Conservation (phyloP, 2,888 invertebrate genomes). For the Teinopalpus imperialis region DNA sequence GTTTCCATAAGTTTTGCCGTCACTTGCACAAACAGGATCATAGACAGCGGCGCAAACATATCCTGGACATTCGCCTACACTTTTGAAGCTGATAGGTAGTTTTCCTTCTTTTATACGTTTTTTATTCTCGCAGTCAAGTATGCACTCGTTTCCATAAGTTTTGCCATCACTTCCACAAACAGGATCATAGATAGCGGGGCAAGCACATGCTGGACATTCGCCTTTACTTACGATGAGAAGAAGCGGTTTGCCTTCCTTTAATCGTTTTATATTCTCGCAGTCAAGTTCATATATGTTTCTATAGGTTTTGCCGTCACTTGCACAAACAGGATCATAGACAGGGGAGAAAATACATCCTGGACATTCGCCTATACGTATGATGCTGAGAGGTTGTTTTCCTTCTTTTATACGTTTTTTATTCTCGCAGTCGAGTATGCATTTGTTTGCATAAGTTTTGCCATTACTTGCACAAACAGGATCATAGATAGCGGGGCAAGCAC, state of each 20-base stretch:
- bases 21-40: slow-evolving; percentile 41
- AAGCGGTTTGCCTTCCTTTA: background rate
- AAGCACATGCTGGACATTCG: background rate
- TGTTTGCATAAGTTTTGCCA: slow-evolving; percentile 82
- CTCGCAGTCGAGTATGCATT: slow-evolving; percentile 30
- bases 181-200: background rate
- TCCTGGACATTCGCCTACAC: slow-evolving; percentile 25
- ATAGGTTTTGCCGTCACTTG: slow-evolving; percentile 36
- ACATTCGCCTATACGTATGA: slow-evolving; percentile 35
- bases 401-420: slow-evolving; percentile 28
- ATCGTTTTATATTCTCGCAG: slow-evolving; percentile 3
- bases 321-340: slow-evolving; percentile 37
- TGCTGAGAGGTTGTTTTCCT: slow-evolving; percentile 18
- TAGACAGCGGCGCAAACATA: slow-evolving; percentile 34
- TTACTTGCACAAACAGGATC: slow-evolving; percentile 39
- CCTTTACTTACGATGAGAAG: background rate
- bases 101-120: slow-evolving; percentile 5
- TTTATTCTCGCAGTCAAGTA: slow-evolving; percentile 33
- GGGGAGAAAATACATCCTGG: slow-evolving; percentile 26
- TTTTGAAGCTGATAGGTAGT: slow-evolving; percentile 20
- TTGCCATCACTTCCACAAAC: slow-evolving; percentile 28
- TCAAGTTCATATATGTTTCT: slow-evolving; percentile 32
- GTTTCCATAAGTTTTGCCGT: slow-evolving; percentile 39
- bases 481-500: slow-evolving; percentile 25
- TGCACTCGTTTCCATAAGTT: slow-evolving; percentile 40